These are phyloP conservation scores for Tamandua tetradactyla DNA, from an alignment of 2,797 vertebrate species.

Conservation along the genomic window DNA sequence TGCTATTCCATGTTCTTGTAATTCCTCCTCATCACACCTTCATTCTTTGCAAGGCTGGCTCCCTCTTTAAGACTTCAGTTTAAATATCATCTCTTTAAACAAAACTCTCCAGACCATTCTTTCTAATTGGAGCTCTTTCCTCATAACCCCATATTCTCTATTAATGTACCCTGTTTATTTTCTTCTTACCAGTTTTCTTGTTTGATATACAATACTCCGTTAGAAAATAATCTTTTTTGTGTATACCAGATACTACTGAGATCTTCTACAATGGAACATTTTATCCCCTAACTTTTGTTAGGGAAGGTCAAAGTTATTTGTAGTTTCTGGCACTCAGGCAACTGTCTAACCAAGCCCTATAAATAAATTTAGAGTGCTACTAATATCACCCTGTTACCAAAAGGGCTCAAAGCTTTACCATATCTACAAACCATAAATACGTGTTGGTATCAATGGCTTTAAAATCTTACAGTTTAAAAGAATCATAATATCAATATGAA, in stretches of 20 bases:
- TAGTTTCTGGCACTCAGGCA: constrained; percentile 60
- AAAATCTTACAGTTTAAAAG: constrained; percentile 43
- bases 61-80: neutral
- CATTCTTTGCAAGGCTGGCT: neutral
- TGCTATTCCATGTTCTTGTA: neutral
- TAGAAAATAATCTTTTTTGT: constrained; percentile 23
- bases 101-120: neutral
- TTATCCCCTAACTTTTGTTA: constrained; percentile 65
- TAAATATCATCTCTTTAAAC: constrained; percentile 47
- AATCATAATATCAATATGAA: constrained; percentile 51
- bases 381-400: constrained; percentile 71
- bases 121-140: neutral
- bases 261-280: constrained; percentile 51
- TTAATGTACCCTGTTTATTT: neutral
- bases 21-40: neutral
- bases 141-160: neutral
- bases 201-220: neutral
- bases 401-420: constrained; percentile 52
- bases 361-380: constrained; percentile 72
- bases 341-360: constrained; percentile 71
- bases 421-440: constrained; percentile 56
- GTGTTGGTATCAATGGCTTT: constrained; percentile 6
- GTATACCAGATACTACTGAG: neutral
- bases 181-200: constrained; percentile 14
- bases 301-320: constrained; percentile 77